Evolutionary conservation across 2,797 vertebrate genomes (phyloP).

Genomic region (Sardinella longiceps): DNA sequence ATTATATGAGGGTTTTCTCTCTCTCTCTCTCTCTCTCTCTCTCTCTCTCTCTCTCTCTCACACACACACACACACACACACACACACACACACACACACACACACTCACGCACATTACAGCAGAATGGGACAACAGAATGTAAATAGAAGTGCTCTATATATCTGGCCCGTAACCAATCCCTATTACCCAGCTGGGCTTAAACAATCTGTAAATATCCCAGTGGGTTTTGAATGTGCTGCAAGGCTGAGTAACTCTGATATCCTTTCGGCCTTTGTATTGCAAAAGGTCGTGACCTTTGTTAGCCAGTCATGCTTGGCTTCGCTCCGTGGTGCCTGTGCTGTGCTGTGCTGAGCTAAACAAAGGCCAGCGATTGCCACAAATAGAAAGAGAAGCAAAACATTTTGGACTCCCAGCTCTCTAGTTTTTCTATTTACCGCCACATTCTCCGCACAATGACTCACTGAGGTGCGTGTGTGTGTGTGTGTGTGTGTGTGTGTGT

Average conservation of each 20-base stretch:
- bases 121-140: too few relatives aligned
- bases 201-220: not conserved
- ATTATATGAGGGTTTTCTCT: too few relatives aligned
- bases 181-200: not conserved
- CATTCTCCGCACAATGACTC: conserved; percentile 47
- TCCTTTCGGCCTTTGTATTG: conserved; percentile 49
- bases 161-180: not conserved
- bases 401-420: conserved; percentile 38
- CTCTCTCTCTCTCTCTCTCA: too few relatives aligned
- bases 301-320: too few relatives aligned
- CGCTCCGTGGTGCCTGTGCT: conserved; percentile 24
- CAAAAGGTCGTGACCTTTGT: conserved; percentile 55
- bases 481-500: too few relatives aligned
- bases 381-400: conserved; percentile 38
- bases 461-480: conserved; percentile 31
- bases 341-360: conserved; percentile 47
- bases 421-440: conserved; percentile 32
- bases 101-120: too few relatives aligned
- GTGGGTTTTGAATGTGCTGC: conserved; percentile 28
- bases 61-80: too few relatives aligned
- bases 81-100: too few relatives aligned
- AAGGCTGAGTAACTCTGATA: conserved; percentile 40
- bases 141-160: too few relatives aligned
- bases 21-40: too few relatives aligned
- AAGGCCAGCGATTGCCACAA: conserved; percentile 43